A percentile compares a stretch with the other conserved stretches of the same genome.
Evolutionary conservation across 2,797 vertebrate species (phyloP).

Genomic region (Eptatretus atami): DNA sequence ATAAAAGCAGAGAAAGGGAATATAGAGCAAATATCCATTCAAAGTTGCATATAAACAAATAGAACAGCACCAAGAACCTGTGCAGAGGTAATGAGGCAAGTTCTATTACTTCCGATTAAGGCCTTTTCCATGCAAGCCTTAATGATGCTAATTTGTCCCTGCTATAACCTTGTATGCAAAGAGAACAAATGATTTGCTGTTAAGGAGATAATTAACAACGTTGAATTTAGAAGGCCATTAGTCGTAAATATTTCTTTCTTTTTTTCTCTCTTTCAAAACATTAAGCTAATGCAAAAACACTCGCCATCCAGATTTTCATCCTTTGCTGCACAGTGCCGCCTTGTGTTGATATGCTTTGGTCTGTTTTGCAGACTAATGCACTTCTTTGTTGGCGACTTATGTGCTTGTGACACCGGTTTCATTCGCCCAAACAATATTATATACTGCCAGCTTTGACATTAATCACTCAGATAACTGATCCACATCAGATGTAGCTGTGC

Average conservation of each 20-base stretch:
- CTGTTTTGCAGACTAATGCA: too few species aligned
- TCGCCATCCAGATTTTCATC: background rate
- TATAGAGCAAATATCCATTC: background rate
- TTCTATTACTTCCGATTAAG: background rate
- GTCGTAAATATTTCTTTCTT: constrained; percentile 2
- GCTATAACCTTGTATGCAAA: background rate
- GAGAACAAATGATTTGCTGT: background rate
- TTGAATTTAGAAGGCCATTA: constrained; percentile 1
- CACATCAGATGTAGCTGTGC: too few species aligned
- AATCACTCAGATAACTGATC: too few species aligned
- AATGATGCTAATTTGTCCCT: constrained; percentile 3
- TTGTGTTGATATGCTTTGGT: too few species aligned
- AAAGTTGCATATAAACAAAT: background rate
- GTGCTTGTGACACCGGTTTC: too few species aligned
- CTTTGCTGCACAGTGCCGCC: too few species aligned
- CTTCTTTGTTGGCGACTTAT: too few species aligned
- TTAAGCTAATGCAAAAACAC: constrained; percentile 3
- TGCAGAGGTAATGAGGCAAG: background rate
- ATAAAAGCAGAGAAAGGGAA: too few species aligned
- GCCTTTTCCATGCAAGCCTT: background rate
- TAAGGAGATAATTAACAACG: constrained; percentile 2
- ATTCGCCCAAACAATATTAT: too few species aligned
- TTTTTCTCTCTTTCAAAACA: background rate
- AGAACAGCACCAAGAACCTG: background rate
- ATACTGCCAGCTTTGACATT: too few species aligned